Evolutionary conservation across 2,113 vertebrate genomes (phyloP).

Genomic region (Thamnophis sirtalis): DNA sequence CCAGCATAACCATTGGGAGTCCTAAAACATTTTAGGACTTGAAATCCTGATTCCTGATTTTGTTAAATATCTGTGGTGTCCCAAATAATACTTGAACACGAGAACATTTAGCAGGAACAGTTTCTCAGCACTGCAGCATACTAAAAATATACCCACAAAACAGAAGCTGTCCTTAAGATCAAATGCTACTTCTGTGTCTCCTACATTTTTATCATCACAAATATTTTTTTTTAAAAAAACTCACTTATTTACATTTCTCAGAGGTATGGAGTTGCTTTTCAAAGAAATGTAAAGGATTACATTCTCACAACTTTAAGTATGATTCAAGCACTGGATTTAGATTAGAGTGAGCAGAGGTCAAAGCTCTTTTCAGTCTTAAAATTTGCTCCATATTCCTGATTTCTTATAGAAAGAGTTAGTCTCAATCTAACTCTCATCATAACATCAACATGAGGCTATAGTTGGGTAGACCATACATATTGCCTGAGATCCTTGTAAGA

Average conservation of each 20-base stretch:
- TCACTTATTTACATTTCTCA: neutral
- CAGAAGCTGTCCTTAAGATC: conserved; percentile 27
- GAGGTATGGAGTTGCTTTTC: conserved; percentile 29
- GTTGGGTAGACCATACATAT: neutral
- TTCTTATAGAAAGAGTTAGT: neutral
- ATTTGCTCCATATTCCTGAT: neutral
- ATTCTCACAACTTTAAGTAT: conserved; percentile 25
- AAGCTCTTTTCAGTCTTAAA: neutral
- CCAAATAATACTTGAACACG: conserved; percentile 34
- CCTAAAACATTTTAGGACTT: conserved; percentile 50
- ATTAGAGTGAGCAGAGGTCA: neutral
- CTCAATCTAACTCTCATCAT: neutral
- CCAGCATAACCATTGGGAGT: neutral
- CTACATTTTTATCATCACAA: neutral
- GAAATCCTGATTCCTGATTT: conserved; percentile 53
- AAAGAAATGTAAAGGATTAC: conserved; percentile 47
- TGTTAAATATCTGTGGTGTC: conserved; percentile 50
- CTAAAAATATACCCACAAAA: conserved; percentile 18
- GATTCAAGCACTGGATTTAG: neutral
- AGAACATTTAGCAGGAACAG: conserved; percentile 21
- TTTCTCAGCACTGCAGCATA: conserved; percentile 33
- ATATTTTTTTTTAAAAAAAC: conserved; percentile 8
- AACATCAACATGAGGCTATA: neutral
- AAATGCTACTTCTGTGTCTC: conserved; percentile 37
- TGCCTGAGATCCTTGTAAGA: neutral